These are phyloP conservation scores for Nesogale talazaci DNA, from an alignment of 2,113 vertebrate species.

Conservation along the genomic window DNA sequence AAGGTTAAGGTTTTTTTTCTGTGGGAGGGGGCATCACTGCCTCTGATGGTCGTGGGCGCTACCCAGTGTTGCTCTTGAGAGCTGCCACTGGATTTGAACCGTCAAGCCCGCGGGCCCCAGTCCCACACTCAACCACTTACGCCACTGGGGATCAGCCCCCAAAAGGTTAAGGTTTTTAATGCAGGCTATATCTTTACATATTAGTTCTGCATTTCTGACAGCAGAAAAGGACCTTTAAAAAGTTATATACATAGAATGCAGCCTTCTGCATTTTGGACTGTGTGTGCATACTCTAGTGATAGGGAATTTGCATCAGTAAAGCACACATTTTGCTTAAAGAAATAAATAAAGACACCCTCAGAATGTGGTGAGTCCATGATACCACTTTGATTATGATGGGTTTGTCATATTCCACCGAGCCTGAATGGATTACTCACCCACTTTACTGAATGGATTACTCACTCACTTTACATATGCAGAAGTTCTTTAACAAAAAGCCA, in stretches of 20 bases:
- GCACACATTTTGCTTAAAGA: conserved; percentile 53
- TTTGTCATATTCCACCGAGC: conserved; percentile 82
- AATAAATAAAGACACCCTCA: conserved; percentile 24
- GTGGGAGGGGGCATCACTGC: no score
- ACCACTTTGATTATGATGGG: conserved; percentile 80
- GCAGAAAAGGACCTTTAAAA: conserved; percentile 6
- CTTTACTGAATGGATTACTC: conserved; percentile 86
- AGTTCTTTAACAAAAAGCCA: conserved; percentile 85
- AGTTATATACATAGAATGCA: neutral
- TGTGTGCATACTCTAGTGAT: neutral
- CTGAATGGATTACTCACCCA: conserved; percentile 87
- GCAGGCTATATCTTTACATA: neutral
- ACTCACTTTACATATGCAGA: conserved; percentile 88
- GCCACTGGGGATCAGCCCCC: no score
- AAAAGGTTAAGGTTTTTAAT: neutral
- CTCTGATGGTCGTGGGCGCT: no score
- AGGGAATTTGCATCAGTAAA: conserved; percentile 31
- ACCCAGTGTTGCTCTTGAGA: no score
- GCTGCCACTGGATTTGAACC: no score
- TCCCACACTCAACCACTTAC: no score
- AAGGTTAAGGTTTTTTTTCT: neutral
- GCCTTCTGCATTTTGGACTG: neutral
- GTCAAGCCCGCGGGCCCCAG: no score
- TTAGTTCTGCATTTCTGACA: conserved; percentile 25
- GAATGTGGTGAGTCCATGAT: conserved; percentile 79